Evolutionary conservation across 2,888 invertebrate genomes (phyloP), one percentile per base, ranked within the genome.

Genomic region (Melanargia galathea): DNA sequence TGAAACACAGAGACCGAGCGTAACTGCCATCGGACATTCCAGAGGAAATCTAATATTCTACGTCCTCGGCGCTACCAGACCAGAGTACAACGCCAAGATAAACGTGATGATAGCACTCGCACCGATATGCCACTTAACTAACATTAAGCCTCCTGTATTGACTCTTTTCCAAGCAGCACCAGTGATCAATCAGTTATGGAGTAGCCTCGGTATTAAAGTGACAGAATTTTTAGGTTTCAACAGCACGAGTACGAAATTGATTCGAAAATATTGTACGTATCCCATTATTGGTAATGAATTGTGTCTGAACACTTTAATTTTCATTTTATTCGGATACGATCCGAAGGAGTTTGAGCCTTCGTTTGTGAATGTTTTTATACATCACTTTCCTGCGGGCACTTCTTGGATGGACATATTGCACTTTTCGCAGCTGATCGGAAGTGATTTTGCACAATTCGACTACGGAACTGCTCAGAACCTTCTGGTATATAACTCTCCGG

Each of bases 21-120:
- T 52, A 33, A 35, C 18, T 11, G 95, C 94, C 76, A 82, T 94
- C 6, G 96, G 95, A 1, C 95, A 96, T 77, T 96, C 95, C 7
- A 92, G 92, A 81, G 96, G 96, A 20, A 93, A 93, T 0, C 93
- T 94, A 0, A 75, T 83, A 51, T 93, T 92, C 71, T 94, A 90
- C 68, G 92, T 92, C 0, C 90, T 93, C 87, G 78, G 84, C 7
- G 90, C 93, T 0, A 76, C 89, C 38, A 80, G 78, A 30, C 93
- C 94, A 0, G 92, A 93, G 60, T 94, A 94, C 73, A 94, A 94
- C 72, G 73, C 83, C 0, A 94, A 93, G 78, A 83, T 95, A 10
- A 83, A 81, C 38, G 75, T 92, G 0, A 88, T 92, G 65, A 83
- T 92, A 57, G 90, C 92, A 5, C 57, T 86, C 18, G 83, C 82